Evolutionary conservation across 1,140 invertebrate genomes (phyloP).

Genomic region (Aphidius ervi): DNA sequence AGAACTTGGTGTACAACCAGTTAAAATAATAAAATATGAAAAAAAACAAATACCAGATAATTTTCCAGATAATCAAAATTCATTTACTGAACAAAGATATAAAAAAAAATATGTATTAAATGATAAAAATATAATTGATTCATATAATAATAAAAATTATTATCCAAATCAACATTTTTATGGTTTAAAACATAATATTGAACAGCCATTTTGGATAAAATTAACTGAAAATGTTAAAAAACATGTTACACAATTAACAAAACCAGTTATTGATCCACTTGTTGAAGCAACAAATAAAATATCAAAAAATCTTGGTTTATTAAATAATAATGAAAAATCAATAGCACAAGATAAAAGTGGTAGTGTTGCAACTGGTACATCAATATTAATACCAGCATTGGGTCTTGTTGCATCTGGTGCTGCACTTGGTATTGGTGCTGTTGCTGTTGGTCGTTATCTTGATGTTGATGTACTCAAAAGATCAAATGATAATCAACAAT

Average conservation of each 20-base stretch:
- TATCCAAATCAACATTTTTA: conserved; percentile 47
- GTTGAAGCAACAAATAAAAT: conserved; percentile 75
- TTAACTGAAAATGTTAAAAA: conserved; percentile 68
- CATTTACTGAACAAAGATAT: conserved; percentile 42
- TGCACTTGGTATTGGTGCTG: conserved; percentile 71
- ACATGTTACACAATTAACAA: conserved; percentile 65
- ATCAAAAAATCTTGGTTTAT: conserved; percentile 68
- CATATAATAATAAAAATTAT: conserved; percentile 43
- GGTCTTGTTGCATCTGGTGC: conserved; percentile 74
- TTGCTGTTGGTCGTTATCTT: conserved; percentile 69
- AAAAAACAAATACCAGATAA: conserved; percentile 50
- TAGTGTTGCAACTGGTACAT: conserved; percentile 51
- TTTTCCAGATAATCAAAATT: conserved; percentile 47
- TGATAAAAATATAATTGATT: conserved; percentile 41
- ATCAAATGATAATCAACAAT: conserved; percentile 40
- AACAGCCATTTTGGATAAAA: conserved; percentile 67
- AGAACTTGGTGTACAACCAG: conserved; percentile 70
- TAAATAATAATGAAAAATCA: conserved; percentile 42
- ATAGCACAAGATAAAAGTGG: conserved; percentile 68
- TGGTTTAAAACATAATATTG: conserved; percentile 41
- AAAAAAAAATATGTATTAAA: conserved; percentile 48
- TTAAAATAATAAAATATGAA: conserved; percentile 56
- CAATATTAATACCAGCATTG: conserved; percentile 67
- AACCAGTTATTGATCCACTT: conserved; percentile 68
- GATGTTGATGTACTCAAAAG: conserved; percentile 63